Percentiles rank a stretch among this genome's conserved stretches.
These are phyloP conservation scores for Tyrannus savana DNA, from an alignment of 2,113 vertebrate species.

Conservation along the genomic window DNA sequence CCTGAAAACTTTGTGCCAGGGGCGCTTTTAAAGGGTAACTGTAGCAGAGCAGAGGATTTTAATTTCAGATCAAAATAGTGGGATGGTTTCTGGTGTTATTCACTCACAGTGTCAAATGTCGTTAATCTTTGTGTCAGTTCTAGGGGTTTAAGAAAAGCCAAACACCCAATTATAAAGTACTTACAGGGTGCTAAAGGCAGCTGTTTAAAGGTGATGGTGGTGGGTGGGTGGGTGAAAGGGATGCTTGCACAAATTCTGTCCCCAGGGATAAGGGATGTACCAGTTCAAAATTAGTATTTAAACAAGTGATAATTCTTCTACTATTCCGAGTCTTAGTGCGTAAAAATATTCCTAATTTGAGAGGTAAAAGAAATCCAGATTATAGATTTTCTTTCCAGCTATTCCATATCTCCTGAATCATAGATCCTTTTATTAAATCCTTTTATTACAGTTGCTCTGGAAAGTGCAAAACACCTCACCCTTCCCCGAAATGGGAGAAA, in stretches of 20 bases:
- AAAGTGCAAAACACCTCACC: neutral
- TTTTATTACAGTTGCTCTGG: neutral
- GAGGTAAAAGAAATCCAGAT: neutral
- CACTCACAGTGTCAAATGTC: slow-evolving; percentile 59
- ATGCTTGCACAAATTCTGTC: neutral
- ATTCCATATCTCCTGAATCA: neutral
- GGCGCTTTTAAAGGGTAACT: neutral
- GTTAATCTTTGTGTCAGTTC: slow-evolving; percentile 77
- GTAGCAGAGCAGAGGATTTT: neutral
- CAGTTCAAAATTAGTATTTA: neutral
- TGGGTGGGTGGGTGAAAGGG: neutral
- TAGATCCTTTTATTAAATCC: too few relatives aligned
- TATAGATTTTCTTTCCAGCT: neutral
- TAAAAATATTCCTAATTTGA: neutral
- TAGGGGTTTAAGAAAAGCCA: slow-evolving; percentile 41
- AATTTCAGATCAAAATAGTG: slow-evolving; percentile 39
- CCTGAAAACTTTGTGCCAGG: neutral
- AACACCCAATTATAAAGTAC: slow-evolving; percentile 70
- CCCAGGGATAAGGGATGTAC: neutral
- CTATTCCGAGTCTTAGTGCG: neutral
- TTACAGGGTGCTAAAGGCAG: slow-evolving; percentile 67
- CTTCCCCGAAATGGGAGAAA: neutral
- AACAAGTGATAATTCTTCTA: neutral
- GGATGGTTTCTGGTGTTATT: slow-evolving; percentile 59
- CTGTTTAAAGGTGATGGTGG: neutral